Evolutionary conservation across 64 coral and sea anemone genomes (phyloP), one percentile per base, ranked within the genome.

Genomic region (Actinia equina): DNA sequence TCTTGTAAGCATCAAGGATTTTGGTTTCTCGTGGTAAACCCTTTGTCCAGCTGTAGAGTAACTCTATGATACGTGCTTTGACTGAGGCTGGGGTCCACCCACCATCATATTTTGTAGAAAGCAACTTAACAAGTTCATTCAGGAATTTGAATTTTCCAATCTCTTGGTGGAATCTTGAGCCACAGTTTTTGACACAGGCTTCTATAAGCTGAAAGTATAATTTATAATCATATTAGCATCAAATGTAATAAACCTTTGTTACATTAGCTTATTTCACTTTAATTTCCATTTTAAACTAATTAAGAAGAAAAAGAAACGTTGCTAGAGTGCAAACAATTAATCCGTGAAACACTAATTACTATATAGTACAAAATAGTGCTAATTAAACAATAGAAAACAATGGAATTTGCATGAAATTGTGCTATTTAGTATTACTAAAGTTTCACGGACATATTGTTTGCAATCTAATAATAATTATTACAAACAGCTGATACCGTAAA

Each of bases 61-160:
- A 20, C 58, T 98, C 79, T 23, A 98, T 86, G 41, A 98, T 93
- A 17, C 87, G 93, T 16, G 88, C 87, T 51, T 98, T 98, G n/a
- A 98, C 96, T 63, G 96, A 19, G 18, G 89, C 67, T 25, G 96
- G 37, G 25, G 96, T 98, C 71, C 94, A 92, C 56, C 90, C 83
- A 22, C 96, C 96, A 84, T 98, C 96, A 84, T 98, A 98, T 93
- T 96, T 96, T 42, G 94, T 71, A 83, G 94, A 96, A 59, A 96
- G 91, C 20, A 96, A 70, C 79, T 96, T 96, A 61, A 96, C 93
- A 19, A 96, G 88, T 44, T 96, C 94, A 88, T 96, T 96, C 19
- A 96, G 61, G 63, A 96, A 96, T 86, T 89, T 92, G 65, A 92
- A 96, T 84, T 96, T 96, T 82, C 94, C 94, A 26, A 96, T 77